These are phyloP conservation scores for Pongo abelii DNA, from an alignment of 2,113 vertebrate species.

Conservation along the genomic window DNA sequence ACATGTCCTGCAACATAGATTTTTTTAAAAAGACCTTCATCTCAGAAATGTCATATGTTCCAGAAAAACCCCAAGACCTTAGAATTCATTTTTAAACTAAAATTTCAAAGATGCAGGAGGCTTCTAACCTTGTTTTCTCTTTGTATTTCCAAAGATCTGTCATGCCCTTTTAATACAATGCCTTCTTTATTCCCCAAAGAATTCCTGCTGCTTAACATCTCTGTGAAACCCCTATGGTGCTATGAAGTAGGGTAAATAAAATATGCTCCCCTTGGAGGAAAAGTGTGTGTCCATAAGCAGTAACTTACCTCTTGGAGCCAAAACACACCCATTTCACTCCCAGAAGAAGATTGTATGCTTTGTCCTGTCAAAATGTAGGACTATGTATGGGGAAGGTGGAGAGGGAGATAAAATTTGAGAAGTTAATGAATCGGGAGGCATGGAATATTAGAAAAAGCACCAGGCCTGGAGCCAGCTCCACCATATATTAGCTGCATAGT, in stretches of 20 bases:
- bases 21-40: neutral
- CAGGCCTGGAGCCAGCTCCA: neutral
- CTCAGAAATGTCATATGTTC: constrained; percentile 41
- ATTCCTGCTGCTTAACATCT: constrained; percentile 53
- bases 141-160: constrained; percentile 55
- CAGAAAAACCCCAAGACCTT: neutral
- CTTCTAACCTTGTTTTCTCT: constrained; percentile 41
- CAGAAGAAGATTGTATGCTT: constrained; percentile 32
- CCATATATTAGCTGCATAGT: neutral
- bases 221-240: neutral
- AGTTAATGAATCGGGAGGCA: constrained; percentile 35
- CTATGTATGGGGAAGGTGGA: neutral
- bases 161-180: constrained; percentile 56
- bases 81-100: constrained; percentile 54
- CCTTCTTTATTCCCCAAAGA: constrained; percentile 46
- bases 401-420: constrained; percentile 30
- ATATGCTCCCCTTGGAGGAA: constrained; percentile 45
- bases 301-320: constrained; percentile 49
- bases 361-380: constrained; percentile 33
- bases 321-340: constrained; percentile 46
- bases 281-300: constrained; percentile 40
- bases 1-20: neutral
- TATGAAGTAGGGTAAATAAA: constrained; percentile 54
- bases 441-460: neutral
- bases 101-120: constrained; percentile 26